These are phyloP conservation scores for Heterochromis multidens DNA, from an alignment of 2,113 vertebrate genomes.

Conservation along the genomic window DNA sequence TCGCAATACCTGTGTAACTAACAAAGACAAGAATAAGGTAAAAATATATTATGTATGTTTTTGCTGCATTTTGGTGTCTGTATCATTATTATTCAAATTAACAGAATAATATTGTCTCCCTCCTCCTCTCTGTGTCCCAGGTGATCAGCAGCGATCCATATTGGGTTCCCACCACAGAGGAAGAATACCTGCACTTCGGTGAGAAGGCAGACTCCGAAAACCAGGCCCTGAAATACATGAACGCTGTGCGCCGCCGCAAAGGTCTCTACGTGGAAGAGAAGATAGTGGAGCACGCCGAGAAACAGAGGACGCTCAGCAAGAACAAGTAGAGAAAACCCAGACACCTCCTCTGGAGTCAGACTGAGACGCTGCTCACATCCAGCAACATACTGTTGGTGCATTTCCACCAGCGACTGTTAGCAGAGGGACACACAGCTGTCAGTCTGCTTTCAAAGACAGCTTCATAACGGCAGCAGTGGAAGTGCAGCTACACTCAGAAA, in stretches of 20 bases:
- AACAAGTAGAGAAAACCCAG: slow-evolving; percentile 77
- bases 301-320: slow-evolving; percentile 92
- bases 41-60: too few species aligned
- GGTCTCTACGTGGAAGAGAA: slow-evolving; percentile 95
- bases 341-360: neutral
- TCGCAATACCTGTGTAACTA: too few species aligned
- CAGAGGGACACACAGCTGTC: neutral
- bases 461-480: neutral
- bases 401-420: neutral
- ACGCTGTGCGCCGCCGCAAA: slow-evolving; percentile 88
- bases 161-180: slow-evolving; percentile 97
- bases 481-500: neutral
- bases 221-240: slow-evolving; percentile 94
- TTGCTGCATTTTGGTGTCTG: neutral
- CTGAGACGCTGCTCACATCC: neutral
- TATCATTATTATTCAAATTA: neutral
- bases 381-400: neutral
- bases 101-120: neutral
- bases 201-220: slow-evolving; percentile 94
- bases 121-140: slow-evolving; percentile 61
- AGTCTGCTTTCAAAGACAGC: neutral
- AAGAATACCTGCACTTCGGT: slow-evolving; percentile 97
- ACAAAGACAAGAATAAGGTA: too few species aligned
- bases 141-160: slow-evolving; percentile 89
- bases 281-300: slow-evolving; percentile 93